Percentiles rank a stretch among this genome's conserved stretches.
Evolutionary conservation across 2,888 invertebrate species (phyloP).

Genomic region (Liodrosophila aerea): DNA sequence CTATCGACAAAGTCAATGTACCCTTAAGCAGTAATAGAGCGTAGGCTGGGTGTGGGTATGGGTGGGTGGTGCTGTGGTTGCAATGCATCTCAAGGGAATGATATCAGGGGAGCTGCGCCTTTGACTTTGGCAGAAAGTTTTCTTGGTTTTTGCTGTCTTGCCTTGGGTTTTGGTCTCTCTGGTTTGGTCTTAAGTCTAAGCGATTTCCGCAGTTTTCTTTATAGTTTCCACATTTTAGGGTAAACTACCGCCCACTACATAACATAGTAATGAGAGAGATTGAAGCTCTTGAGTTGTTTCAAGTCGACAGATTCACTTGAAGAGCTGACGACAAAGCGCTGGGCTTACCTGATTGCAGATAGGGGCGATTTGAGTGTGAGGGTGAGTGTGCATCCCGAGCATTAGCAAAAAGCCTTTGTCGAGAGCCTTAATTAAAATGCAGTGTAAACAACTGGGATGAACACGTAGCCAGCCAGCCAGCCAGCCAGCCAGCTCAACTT

Average conservation of each 20-base stretch:
- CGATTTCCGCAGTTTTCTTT: constrained; percentile 45
- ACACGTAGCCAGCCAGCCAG: no score
- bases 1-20: constrained; percentile 18
- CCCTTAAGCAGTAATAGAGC: constrained; percentile 26
- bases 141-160: constrained; percentile 26
- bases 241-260: constrained; percentile 11
- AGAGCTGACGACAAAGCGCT: constrained; percentile 33
- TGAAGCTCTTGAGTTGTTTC: constrained; percentile 19
- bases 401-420: constrained; percentile 33
- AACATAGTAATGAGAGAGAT: not conserved
- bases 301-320: constrained; percentile 51
- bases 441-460: not conserved
- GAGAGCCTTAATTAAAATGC: constrained; percentile 41
- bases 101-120: constrained; percentile 30
- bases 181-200: constrained; percentile 31
- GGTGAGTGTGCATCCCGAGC: constrained; percentile 3
- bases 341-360: constrained; percentile 8
- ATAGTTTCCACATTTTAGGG: constrained; percentile 27
- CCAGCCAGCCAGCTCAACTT: not conserved
- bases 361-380: not conserved
- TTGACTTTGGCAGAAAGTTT: constrained; percentile 57
- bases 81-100: constrained; percentile 50
- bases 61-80: constrained; percentile 23
- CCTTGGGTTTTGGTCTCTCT: constrained; percentile 6
- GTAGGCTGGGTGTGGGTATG: not conserved